Conservation (phyloP, 1,140 invertebrate genomes). For the Bombus turneri region DNA sequence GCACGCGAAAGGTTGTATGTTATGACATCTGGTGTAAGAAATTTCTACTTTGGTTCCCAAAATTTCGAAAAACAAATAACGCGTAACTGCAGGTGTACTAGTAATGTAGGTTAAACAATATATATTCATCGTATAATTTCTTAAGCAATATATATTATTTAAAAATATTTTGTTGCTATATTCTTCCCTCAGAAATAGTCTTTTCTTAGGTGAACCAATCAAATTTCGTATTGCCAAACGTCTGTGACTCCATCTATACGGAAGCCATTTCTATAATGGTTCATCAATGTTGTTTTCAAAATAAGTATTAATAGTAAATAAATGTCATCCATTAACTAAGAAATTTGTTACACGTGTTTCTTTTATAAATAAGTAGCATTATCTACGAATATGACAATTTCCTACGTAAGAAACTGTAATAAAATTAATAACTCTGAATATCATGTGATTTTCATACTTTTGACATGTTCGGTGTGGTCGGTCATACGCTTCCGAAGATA, state of each 20-base stretch:
- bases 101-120: neutral
- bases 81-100: neutral
- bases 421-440: neutral
- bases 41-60: neutral
- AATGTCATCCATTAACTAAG: neutral
- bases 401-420: too few relatives aligned
- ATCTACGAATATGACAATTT: neutral
- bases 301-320: neutral
- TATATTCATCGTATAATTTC: neutral
- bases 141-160: neutral
- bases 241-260: neutral
- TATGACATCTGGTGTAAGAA: conserved; percentile 10
- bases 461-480: neutral
- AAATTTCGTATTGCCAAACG: neutral
- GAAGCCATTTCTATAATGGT: neutral
- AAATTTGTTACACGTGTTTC: too few relatives aligned
- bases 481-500: neutral
- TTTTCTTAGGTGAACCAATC: neutral
- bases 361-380: neutral
- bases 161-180: neutral
- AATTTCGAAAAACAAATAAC: neutral
- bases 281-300: neutral
- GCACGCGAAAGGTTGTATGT: neutral
- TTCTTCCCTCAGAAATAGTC: neutral
- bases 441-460: neutral